Evolutionary conservation across 2,888 invertebrate genomes (phyloP).

Genomic region (Brachylomia viminalis): DNA sequence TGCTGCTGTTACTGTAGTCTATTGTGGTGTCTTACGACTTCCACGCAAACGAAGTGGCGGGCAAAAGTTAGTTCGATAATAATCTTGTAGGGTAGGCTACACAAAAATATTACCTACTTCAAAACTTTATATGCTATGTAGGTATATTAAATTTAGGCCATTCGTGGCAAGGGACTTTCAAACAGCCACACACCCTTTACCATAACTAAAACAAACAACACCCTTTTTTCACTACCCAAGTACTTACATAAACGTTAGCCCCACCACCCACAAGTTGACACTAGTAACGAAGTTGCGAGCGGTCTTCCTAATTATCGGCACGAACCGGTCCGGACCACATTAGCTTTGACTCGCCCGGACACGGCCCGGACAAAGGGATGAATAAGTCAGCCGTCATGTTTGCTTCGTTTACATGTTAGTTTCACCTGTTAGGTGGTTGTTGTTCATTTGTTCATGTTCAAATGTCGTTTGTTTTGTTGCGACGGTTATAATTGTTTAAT

Average conservation of each 20-base stretch:
- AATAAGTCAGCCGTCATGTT: conserved; percentile 47
- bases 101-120: background rate
- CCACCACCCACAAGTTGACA: conserved; percentile 41
- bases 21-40: too few relatives aligned
- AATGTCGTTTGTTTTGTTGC: conserved; percentile 36
- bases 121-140: background rate
- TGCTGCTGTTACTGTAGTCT: too few relatives aligned
- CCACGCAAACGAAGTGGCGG: too few relatives aligned
- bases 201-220: background rate
- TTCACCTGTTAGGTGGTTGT: conserved; percentile 41
- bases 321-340: conserved; percentile 61
- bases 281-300: conserved; percentile 56
- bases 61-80: too few relatives aligned
- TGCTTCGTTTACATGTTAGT: conserved; percentile 50
- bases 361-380: conserved; percentile 55
- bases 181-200: background rate
- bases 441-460: conserved; percentile 58
- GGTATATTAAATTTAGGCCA: background rate
- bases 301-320: conserved; percentile 70
- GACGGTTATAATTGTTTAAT: background rate
- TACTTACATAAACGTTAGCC: background rate
- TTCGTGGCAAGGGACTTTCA: background rate
- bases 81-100: too few relatives aligned
- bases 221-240: background rate
- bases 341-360: conserved; percentile 64